Evolutionary conservation across 2,113 vertebrate genomes (phyloP).

Genomic region (Ranitomeya variabilis): DNA sequence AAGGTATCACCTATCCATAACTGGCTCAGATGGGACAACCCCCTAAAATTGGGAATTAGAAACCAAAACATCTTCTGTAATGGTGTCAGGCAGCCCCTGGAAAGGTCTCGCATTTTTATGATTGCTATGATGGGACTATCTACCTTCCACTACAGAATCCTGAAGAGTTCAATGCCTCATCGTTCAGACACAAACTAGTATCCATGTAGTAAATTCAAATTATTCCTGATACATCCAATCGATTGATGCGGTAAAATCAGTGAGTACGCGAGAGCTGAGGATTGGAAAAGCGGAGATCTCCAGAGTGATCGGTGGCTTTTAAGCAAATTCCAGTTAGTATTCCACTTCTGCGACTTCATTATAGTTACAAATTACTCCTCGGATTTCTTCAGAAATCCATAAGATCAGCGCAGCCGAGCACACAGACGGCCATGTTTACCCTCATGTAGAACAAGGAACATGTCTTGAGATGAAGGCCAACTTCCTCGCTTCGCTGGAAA

Average conservation of each 20-base stretch:
- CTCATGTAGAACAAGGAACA: slow-evolving; percentile 15
- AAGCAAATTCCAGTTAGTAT: neutral
- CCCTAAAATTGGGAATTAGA: neutral
- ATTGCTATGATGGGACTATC: too few relatives aligned
- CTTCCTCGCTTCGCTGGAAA: neutral
- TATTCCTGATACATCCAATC: too few relatives aligned
- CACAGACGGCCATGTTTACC: neutral
- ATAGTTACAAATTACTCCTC: neutral
- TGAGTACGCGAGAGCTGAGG: neutral
- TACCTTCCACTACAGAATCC: too few relatives aligned
- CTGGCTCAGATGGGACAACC: too few relatives aligned
- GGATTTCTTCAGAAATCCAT: neutral
- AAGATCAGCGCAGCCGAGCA: too few relatives aligned
- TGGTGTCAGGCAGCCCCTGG: neutral
- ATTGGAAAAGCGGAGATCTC: neutral
- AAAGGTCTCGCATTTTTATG: neutral
- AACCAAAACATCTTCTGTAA: neutral
- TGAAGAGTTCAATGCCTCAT: too few relatives aligned
- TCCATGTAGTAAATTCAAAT: too few relatives aligned
- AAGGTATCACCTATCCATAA: too few relatives aligned
- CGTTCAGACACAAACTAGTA: too few relatives aligned
- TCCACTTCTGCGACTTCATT: neutral
- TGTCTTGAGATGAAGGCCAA: slow-evolving; percentile 30
- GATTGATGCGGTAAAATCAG: too few relatives aligned
- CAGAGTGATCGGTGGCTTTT: neutral